A percentile compares a stretch with the other conserved stretches of the same genome.
Evolutionary conservation across 2,888 invertebrate genomes (phyloP).

Genomic region (Tachina grossa): DNA sequence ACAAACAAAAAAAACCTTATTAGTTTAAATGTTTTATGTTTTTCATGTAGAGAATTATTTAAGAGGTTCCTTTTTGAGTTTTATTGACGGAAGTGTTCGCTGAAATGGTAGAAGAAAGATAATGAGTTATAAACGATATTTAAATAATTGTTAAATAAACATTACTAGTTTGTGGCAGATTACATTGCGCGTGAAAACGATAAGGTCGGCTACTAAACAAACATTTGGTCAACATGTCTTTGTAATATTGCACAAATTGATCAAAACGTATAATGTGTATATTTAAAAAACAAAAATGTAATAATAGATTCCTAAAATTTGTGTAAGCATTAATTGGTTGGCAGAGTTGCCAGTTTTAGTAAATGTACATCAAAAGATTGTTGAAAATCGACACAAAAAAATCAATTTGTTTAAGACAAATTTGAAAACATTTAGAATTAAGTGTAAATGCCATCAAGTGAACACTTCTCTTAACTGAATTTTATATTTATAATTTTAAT

Average conservation of each 20-base stretch:
- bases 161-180: neutral
- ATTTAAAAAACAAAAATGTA: too few relatives aligned
- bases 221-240: too few relatives aligned
- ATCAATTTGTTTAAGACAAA: slow-evolving; percentile 1
- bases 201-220: neutral
- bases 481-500: slow-evolving; percentile 64
- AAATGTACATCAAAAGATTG: too few relatives aligned
- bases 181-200: neutral
- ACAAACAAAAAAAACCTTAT: slow-evolving; percentile 61
- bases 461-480: slow-evolving; percentile 39
- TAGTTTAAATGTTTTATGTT: slow-evolving; percentile 68
- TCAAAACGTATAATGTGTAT: too few relatives aligned
- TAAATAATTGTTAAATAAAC: neutral
- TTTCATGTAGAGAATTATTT: slow-evolving; percentile 69
- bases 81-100: neutral
- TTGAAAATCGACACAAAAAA: neutral
- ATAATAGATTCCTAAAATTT: too few relatives aligned
- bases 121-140: neutral
- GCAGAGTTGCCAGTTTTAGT: too few relatives aligned
- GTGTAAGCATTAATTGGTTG: too few relatives aligned
- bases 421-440: neutral
- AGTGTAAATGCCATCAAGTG: neutral
- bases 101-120: neutral
- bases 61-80: slow-evolving; percentile 34
- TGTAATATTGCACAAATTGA: too few relatives aligned